A percentile compares a stretch with the other conserved stretches of the same genome.
These are phyloP conservation scores for Psophia crepitans DNA, from an alignment of 2,113 vertebrate species.

Conservation along the genomic window DNA sequence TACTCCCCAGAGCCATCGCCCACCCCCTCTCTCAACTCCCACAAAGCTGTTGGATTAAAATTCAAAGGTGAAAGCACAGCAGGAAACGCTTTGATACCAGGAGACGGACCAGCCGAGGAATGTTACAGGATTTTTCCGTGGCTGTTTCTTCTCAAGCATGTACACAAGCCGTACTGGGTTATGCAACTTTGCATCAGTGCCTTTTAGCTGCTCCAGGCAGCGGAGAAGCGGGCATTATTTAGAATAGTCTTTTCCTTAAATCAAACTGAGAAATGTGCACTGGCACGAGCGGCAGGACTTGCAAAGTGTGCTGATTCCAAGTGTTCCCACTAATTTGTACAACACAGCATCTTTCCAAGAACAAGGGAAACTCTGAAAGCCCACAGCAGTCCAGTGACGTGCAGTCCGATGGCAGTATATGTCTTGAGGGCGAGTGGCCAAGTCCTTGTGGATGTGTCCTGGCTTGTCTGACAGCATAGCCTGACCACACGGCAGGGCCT, in stretches of 20 bases:
- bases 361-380: background rate
- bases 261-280: constrained; percentile 1
- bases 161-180: constrained; percentile 34
- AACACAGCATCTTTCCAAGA: background rate
- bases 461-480: background rate
- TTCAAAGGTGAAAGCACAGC: constrained; percentile 55
- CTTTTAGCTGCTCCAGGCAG: background rate
- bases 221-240: background rate
- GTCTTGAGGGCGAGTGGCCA: background rate
- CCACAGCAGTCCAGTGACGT: fast-evolving
- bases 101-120: constrained; percentile 28
- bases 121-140: constrained; percentile 67
- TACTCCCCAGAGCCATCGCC: background rate
- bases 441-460: background rate
- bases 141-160: constrained; percentile 70
- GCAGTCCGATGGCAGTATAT: background rate
- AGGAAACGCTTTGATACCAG: constrained; percentile 61
- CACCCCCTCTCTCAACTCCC: background rate
- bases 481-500: background rate
- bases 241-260: background rate
- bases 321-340: background rate
- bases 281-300: background rate
- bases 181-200: constrained; percentile 36
- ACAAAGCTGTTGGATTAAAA: constrained; percentile 54
- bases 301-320: background rate